Conservation (phyloP, 1,140 invertebrate genomes). For the Drosophila sechellia region DNA sequence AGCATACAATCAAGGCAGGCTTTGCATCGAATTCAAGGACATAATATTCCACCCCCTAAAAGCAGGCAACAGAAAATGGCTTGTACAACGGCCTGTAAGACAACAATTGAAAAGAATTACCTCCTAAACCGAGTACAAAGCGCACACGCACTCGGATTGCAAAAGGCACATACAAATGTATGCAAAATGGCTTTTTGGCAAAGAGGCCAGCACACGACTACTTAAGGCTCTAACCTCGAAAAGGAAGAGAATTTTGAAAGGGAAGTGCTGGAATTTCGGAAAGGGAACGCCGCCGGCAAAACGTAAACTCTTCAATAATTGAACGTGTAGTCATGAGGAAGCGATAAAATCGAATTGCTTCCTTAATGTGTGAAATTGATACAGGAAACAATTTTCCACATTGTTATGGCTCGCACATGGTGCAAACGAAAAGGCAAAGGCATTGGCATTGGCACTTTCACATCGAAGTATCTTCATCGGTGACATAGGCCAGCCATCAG, state of each 20-base stretch:
- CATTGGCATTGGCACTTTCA: slow-evolving; percentile 20
- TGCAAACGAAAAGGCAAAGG: slow-evolving; percentile 41
- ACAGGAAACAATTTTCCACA: slow-evolving; percentile 84
- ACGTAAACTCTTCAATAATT: slow-evolving; percentile 83
- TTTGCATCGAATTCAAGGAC: neutral
- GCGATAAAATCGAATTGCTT: slow-evolving; percentile 84
- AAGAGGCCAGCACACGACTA: slow-evolving; percentile 38
- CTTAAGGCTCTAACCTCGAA: slow-evolving; percentile 30
- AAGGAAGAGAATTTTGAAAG: neutral
- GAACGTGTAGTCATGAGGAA: slow-evolving; percentile 83
- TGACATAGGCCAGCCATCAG: slow-evolving; percentile 45
- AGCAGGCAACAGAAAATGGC: slow-evolving; percentile 45
- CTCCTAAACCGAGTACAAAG: slow-evolving; percentile 33
- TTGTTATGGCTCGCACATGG: slow-evolving; percentile 81
- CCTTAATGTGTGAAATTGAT: slow-evolving; percentile 84
- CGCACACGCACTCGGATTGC: slow-evolving; percentile 6
- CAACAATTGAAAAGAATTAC: slow-evolving; percentile 81
- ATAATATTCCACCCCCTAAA: neutral
- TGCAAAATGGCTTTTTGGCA: slow-evolving; percentile 58
- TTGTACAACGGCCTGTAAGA: slow-evolving; percentile 69
- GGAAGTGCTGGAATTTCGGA: neutral
- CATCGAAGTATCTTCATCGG: slow-evolving; percentile 41
- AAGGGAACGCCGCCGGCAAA: slow-evolving; percentile 48
- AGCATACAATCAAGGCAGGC: slow-evolving; percentile 2
- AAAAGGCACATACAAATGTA: slow-evolving; percentile 35